Evolutionary conservation across 2,113 vertebrate species (phyloP).

Genomic region (Onychostoma macrolepis): DNA sequence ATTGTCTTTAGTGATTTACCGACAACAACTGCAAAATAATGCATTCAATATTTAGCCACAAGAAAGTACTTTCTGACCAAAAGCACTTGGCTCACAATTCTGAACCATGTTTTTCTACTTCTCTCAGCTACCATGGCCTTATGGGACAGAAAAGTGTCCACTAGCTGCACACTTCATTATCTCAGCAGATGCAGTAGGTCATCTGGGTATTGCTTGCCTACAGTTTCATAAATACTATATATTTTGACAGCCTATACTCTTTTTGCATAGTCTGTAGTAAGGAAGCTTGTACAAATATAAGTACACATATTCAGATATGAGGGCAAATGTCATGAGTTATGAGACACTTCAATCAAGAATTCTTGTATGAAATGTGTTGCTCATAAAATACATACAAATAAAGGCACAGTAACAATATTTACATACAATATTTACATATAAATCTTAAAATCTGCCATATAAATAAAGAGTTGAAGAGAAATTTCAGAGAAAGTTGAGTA

Average conservation of each 20-base stretch:
- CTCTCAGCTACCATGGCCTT: background rate
- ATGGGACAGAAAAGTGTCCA: background rate
- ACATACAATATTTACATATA: background rate
- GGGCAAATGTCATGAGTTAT: background rate
- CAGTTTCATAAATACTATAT: background rate
- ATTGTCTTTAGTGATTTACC: background rate
- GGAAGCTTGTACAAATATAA: background rate
- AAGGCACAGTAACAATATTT: background rate
- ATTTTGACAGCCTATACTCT: background rate
- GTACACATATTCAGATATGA: no score
- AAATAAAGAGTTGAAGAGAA: background rate
- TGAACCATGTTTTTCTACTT: background rate
- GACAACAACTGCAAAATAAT: background rate
- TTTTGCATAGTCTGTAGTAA: background rate
- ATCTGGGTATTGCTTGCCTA: background rate
- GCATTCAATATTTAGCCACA: background rate
- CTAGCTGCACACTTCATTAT: background rate
- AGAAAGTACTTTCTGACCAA: background rate
- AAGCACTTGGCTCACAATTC: background rate
- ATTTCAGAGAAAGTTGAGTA: background rate
- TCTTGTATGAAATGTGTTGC: background rate
- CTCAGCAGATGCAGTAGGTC: conserved; percentile 13
- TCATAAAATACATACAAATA: background rate
- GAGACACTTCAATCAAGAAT: background rate
- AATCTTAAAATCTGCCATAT: background rate